Evolutionary conservation across 2,797 vertebrate genomes (phyloP).

Genomic region (Mormyrops boulengeri): DNA sequence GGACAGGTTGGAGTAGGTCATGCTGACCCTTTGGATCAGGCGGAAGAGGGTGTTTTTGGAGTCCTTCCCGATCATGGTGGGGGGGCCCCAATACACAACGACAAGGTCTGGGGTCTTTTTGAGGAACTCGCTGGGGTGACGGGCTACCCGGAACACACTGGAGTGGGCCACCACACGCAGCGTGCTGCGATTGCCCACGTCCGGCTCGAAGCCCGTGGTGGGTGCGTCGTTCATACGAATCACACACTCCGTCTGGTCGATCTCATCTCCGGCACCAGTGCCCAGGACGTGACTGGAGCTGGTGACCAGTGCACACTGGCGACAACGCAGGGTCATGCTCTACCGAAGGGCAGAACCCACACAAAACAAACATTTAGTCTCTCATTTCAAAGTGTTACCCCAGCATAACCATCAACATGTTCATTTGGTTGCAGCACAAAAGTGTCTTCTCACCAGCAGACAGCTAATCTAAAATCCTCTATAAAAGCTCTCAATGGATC

Average conservation of each 20-base stretch:
- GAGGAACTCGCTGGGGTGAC: constrained; percentile 78
- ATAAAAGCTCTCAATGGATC: neutral
- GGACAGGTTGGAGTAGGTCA: constrained; percentile 73
- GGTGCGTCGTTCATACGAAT: constrained; percentile 97
- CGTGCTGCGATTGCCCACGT: constrained; percentile 83
- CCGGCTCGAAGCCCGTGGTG: constrained; percentile 69
- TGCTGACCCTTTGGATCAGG: constrained; percentile 78
- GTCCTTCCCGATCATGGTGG: constrained; percentile 77
- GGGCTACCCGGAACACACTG: constrained; percentile 84
- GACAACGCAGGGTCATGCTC: constrained; percentile 77
- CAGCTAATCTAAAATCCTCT: neutral
- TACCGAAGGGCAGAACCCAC: constrained; percentile 35
- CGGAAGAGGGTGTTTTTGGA: constrained; percentile 72
- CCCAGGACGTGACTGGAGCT: constrained; percentile 93
- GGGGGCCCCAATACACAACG: constrained; percentile 91
- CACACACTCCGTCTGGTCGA: constrained; percentile 77
- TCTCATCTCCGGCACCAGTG: constrained; percentile 67
- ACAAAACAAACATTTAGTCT: constrained; percentile 2
- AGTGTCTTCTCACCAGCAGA: neutral
- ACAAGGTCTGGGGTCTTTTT: constrained; percentile 64
- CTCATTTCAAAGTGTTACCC: neutral
- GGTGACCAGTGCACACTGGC: constrained; percentile 79
- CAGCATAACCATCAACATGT: neutral
- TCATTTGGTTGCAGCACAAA: neutral
- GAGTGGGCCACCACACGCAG: constrained; percentile 90